Evolutionary conservation across 2,888 invertebrate species (phyloP).

Genomic region (Lobophora halterata): DNA sequence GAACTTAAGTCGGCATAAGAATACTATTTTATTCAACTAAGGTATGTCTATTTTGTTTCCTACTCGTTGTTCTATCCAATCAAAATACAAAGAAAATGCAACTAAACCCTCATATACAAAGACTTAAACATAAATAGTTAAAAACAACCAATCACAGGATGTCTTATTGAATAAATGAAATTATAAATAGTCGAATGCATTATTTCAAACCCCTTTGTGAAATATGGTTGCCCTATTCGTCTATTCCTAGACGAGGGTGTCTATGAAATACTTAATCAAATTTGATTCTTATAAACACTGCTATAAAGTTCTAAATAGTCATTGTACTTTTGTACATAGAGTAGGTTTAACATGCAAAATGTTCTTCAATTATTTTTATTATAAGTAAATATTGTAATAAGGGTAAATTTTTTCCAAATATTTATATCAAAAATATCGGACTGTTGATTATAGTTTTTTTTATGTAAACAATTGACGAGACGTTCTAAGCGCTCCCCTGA

Average conservation of each 20-base stretch:
- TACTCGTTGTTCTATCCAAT: too few species aligned
- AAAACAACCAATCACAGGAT: constrained; percentile 39
- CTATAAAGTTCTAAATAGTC: constrained; percentile 1
- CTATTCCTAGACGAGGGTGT: constrained; percentile 55
- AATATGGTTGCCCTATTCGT: constrained; percentile 40
- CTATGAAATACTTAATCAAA: constrained; percentile 30
- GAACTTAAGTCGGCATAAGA: too few species aligned
- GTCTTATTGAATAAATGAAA: constrained; percentile 43
- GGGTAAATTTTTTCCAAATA: too few species aligned
- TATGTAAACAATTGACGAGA: too few species aligned
- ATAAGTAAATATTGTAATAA: too few species aligned
- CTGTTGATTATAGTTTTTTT: too few species aligned
- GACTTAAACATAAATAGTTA: not conserved
- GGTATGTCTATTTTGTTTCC: too few species aligned
- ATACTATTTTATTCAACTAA: too few species aligned
- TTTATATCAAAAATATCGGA: too few species aligned
- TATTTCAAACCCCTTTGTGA: constrained; percentile 33
- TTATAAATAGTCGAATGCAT: constrained; percentile 33
- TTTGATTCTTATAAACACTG: constrained; percentile 14
- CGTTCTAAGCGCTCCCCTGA: too few species aligned
- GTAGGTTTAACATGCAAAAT: too few species aligned
- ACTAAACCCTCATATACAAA: not conserved
- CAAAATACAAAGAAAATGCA: not conserved
- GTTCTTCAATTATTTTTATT: too few species aligned
- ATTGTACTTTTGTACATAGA: not conserved